Evolutionary conservation across 2,888 invertebrate species (phyloP).

Genomic region (Apamea epomidion): DNA sequence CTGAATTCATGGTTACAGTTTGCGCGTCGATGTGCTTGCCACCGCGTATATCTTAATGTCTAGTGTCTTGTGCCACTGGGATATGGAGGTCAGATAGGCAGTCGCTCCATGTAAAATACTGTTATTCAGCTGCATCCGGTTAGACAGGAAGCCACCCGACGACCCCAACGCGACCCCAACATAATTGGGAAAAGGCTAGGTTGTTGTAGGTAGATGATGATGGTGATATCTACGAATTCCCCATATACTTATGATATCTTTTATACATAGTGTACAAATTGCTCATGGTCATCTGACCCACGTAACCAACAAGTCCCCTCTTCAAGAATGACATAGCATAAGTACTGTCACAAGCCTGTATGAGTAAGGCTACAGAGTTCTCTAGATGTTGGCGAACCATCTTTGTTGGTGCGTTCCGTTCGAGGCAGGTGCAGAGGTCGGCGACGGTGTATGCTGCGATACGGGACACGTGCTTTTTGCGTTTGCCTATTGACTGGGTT

Average conservation of each 20-base stretch:
- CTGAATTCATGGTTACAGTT: too few species aligned
- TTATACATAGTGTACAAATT: constrained; percentile 86
- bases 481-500: constrained; percentile 85
- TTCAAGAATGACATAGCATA: constrained; percentile 85
- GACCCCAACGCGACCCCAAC: too few species aligned
- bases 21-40: too few species aligned
- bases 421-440: constrained; percentile 82
- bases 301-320: constrained; percentile 79
- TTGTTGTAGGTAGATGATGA: background rate
- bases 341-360: constrained; percentile 81
- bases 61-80: background rate
- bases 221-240: constrained; percentile 77
- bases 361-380: constrained; percentile 81
- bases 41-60: too few species aligned
- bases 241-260: constrained; percentile 87
- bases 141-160: background rate
- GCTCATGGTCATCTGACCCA: constrained; percentile 84
- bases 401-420: constrained; percentile 78
- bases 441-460: constrained; percentile 86
- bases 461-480: constrained; percentile 84
- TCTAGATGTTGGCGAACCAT: constrained; percentile 84
- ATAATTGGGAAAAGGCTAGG: background rate
- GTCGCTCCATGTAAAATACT: background rate
- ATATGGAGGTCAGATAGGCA: background rate
- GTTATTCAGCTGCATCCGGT: background rate